These are phyloP conservation scores for Grus americana DNA, from an alignment of 2,113 vertebrate species.

Conservation along the genomic window DNA sequence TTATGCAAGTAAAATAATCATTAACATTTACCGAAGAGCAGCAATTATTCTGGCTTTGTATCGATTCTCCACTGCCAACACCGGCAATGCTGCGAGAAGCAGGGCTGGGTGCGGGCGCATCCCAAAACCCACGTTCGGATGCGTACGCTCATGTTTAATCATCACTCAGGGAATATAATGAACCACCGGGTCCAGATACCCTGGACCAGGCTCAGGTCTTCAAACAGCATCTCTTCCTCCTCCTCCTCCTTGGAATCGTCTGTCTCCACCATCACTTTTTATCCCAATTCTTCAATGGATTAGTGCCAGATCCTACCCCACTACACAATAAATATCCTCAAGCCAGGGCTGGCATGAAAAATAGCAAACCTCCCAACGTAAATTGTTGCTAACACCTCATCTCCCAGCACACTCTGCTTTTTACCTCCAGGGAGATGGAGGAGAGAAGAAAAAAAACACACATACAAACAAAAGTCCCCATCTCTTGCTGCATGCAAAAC, in stretches of 20 bases:
- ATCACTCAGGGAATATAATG: fast-evolving
- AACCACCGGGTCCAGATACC: fast-evolving
- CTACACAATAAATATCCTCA: neutral
- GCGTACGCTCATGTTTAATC: fast-evolving
- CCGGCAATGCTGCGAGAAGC: neutral
- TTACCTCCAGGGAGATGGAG: neutral
- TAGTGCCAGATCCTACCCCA: neutral
- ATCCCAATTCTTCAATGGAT: neutral
- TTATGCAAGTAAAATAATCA: conserved; percentile 55
- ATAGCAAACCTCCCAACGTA: neutral
- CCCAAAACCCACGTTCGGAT: neutral
- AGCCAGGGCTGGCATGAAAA: neutral
- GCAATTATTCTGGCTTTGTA: neutral
- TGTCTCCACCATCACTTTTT: neutral
- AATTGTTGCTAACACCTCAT: neutral
- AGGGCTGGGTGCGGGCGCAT: neutral
- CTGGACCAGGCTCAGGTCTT: neutral
- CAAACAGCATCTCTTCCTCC: neutral
- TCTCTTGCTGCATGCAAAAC: neutral
- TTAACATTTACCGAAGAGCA: neutral
- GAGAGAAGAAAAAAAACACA: neutral
- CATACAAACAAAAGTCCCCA: neutral
- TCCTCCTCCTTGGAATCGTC: neutral
- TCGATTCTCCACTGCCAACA: neutral
- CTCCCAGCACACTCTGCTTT: neutral